A percentile compares a stretch with the other conserved stretches of the same genome.
These are phyloP conservation scores for Zelostemma sp. DNA, from an alignment of 1,140 invertebrate species.

Conservation along the genomic window DNA sequence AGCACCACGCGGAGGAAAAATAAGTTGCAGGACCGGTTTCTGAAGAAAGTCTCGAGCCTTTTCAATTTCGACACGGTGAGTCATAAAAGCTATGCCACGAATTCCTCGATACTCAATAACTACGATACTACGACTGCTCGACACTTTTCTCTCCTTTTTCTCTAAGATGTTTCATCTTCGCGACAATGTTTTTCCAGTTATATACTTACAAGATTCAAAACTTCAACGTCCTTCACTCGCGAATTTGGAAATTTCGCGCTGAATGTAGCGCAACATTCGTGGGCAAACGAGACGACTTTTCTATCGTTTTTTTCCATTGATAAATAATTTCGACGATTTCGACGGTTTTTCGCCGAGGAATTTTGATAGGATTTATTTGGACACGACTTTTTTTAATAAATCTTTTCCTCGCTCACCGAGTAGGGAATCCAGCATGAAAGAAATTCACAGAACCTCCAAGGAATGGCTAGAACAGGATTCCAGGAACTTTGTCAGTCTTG, in stretches of 20 bases:
- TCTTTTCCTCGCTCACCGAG: conserved; percentile 72
- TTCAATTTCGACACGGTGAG: conserved; percentile 88
- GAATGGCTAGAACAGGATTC: conserved; percentile 70
- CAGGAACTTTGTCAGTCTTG: conserved; percentile 70
- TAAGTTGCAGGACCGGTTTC: conserved; percentile 80
- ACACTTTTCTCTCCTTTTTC: no score
- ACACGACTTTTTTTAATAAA: conserved; percentile 77
- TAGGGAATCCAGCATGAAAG: conserved; percentile 70
- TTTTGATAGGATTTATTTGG: conserved; percentile 77
- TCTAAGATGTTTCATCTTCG: neutral
- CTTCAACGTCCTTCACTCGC: neutral
- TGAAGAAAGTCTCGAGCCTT: conserved; percentile 87
- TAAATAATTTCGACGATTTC: no score
- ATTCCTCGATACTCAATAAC: neutral
- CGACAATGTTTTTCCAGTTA: neutral
- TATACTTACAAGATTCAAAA: no score
- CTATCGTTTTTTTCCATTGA: no score
- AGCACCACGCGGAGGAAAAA: conserved; percentile 84
- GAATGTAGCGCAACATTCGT: no score
- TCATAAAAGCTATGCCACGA: conserved; percentile 41
- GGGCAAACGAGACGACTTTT: no score
- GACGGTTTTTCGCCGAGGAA: conserved; percentile 63
- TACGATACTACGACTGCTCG: no score
- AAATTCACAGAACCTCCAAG: conserved; percentile 67
- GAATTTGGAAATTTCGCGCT: no score